These are phyloP conservation scores for Cyprinodon tularosa DNA, from an alignment of 2,113 vertebrate genomes.

Conservation along the genomic window DNA sequence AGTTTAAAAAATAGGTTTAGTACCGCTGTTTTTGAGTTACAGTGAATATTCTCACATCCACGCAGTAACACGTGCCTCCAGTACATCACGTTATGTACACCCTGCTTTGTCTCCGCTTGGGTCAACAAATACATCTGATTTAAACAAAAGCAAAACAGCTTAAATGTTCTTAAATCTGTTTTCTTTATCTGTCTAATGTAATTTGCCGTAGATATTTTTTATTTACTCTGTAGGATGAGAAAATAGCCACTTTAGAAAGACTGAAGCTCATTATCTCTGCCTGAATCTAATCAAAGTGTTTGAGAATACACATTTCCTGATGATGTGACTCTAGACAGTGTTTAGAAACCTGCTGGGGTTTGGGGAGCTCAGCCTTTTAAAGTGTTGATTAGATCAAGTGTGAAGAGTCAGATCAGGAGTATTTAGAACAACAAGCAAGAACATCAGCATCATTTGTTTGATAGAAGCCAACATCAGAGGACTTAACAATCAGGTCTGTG, in stretches of 20 bases:
- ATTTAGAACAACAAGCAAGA: no score
- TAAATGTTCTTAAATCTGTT: background rate
- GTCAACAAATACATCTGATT: background rate
- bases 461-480: no score
- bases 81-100: background rate
- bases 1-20: no score
- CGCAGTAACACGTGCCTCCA: constrained; percentile 17
- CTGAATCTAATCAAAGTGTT: background rate
- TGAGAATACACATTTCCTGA: no score
- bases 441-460: no score
- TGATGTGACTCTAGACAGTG: no score
- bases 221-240: background rate
- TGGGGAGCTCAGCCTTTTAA: no score
- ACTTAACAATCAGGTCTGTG: no score
- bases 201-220: background rate
- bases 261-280: background rate
- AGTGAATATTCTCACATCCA: background rate
- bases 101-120: constrained; percentile 1
- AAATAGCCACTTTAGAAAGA: background rate
- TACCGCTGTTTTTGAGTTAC: background rate
- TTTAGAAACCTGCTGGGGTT: no score
- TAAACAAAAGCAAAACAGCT: background rate
- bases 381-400: no score
- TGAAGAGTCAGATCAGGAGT: no score
- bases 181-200: background rate